Percentiles rank a stretch among this genome's conserved stretches.
These are phyloP conservation scores for Vesta saturnalis DNA, from an alignment of 2,888 invertebrate species.

Conservation along the genomic window DNA sequence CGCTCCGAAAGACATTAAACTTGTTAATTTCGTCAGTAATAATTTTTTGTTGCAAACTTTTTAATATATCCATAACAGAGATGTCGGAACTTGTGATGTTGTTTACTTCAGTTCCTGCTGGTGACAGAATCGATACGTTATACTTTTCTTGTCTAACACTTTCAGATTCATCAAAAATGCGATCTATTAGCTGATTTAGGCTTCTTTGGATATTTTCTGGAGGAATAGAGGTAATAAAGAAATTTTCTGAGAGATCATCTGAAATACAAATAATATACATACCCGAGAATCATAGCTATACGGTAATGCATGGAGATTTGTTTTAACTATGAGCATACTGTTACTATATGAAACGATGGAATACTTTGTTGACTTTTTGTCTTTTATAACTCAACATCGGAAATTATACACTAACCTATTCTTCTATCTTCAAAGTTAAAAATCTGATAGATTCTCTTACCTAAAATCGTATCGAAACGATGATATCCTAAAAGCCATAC, in stretches of 20 bases:
- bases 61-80: neutral
- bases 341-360: neutral
- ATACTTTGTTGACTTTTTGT: neutral
- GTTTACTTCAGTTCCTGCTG: neutral
- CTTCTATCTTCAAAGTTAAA: too few relatives aligned
- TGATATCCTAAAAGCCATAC: neutral
- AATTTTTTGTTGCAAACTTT: constrained; percentile 3
- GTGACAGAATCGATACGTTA: neutral
- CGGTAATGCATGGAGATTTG: neutral
- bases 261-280: neutral
- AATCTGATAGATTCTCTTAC: neutral
- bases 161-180: too few relatives aligned
- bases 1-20: constrained; percentile 1
- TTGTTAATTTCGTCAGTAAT: neutral
- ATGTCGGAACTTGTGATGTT: neutral
- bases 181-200: neutral
- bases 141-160: neutral
- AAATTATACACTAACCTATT: too few relatives aligned
- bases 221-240: neutral
- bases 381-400: neutral
- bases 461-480: neutral
- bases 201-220: neutral
- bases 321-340: neutral
- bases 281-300: neutral
- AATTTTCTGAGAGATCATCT: neutral